Percentiles rank a stretch among this genome's conserved stretches.
phyloP scores from a whole-genome alignment of 2,113 vertebrate species.

The Onychorhynchus coronatus region DNA sequence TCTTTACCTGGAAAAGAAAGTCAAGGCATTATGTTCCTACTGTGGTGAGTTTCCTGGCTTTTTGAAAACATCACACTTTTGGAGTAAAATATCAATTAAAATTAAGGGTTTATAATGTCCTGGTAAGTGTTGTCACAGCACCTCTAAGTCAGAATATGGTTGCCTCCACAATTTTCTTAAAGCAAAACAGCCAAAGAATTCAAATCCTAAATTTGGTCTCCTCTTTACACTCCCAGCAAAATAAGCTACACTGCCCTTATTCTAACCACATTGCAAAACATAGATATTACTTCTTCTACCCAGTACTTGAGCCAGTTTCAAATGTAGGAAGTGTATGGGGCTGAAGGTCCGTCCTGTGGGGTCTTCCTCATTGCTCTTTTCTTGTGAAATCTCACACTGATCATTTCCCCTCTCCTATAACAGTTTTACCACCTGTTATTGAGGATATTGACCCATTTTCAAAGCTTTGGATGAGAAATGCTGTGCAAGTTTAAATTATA shows the following conservation, averaged over 20 bases:
- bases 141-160: not conserved
- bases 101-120: not conserved
- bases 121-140: not conserved
- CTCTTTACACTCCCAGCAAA: not conserved
- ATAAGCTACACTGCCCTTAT: not conserved
- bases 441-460: not conserved
- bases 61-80: not conserved
- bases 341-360: not conserved
- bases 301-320: not conserved
- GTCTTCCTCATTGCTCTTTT: not conserved
- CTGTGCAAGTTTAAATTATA: not conserved
- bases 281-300: not conserved
- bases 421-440: not conserved
- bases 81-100: not conserved
- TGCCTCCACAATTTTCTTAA: not conserved
- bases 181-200: not conserved
- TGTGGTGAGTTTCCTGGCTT: accelerated
- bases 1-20: not conserved
- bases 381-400: not conserved
- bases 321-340: not conserved
- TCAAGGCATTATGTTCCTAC: not conserved
- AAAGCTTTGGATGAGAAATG: not conserved
- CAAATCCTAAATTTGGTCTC: not conserved
- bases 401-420: not conserved
- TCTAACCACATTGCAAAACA: not conserved